Evolutionary conservation across 2,888 invertebrate species (phyloP).

Genomic region (Torymus auratus): DNA sequence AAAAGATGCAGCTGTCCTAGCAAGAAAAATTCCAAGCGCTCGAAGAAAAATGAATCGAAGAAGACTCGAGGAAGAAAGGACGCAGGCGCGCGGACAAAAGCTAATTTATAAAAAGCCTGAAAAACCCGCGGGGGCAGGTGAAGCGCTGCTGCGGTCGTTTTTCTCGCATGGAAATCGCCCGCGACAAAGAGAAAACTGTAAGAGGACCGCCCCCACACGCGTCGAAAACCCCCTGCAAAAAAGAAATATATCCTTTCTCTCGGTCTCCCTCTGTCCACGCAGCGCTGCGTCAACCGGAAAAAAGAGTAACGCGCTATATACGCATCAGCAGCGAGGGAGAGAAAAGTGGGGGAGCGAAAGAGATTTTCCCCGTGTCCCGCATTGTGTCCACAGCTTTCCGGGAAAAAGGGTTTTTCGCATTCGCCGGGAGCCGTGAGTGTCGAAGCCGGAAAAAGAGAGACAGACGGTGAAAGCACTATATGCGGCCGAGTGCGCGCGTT

Average conservation of each 20-base stretch:
- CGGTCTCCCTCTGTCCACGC: neutral
- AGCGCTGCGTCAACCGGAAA: slow-evolving; percentile 15
- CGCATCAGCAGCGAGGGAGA: neutral
- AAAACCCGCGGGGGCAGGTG: slow-evolving; percentile 41
- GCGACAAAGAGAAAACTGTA: slow-evolving; percentile 27
- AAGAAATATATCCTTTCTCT: slow-evolving; percentile 11
- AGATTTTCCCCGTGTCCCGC: neutral
- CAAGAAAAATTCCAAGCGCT: neutral
- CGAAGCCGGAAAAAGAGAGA: slow-evolving; percentile 28
- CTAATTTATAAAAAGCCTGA: slow-evolving; percentile 53
- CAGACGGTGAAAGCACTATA: too few relatives aligned
- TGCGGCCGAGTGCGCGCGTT: neutral
- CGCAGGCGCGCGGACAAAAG: slow-evolving; percentile 2
- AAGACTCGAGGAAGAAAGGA: neutral
- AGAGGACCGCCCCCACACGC: too few relatives aligned
- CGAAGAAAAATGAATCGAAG: slow-evolving; percentile 33
- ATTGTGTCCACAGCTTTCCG: slow-evolving; percentile 44
- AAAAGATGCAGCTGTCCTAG: neutral
- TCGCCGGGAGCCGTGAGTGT: neutral
- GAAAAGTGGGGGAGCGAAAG: too few relatives aligned
- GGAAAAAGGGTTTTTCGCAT: slow-evolving; percentile 62
- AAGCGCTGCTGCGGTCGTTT: slow-evolving; percentile 28
- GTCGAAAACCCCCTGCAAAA: slow-evolving; percentile 11
- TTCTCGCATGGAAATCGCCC: slow-evolving; percentile 48
- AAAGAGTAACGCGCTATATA: slow-evolving; percentile 15